Percentiles rank a stretch among this genome's conserved stretches.
Conservation (phyloP, 1,140 invertebrate species). For the Neodiprion pinetum region DNA sequence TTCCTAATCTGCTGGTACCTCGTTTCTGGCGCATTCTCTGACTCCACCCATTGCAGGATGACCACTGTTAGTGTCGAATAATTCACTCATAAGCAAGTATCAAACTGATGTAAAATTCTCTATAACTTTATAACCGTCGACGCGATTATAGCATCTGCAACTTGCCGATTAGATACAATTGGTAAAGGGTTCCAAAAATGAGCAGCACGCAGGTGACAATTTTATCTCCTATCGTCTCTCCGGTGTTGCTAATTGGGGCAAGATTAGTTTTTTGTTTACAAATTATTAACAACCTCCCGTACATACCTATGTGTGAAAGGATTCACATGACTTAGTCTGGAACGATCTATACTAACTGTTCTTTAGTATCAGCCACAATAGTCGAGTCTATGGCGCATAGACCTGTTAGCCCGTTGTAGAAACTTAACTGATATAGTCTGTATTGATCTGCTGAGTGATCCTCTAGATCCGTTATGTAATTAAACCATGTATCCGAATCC, state of each 20-base stretch:
- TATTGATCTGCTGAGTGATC: background rate
- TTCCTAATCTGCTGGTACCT: conserved; percentile 47
- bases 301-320: too few relatives aligned
- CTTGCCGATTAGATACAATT: conserved; percentile 44
- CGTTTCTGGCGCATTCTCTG: conserved; percentile 38
- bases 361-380: background rate
- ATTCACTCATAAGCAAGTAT: background rate
- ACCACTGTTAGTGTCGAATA: conserved; percentile 33
- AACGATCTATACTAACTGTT: background rate
- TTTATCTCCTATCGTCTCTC: conserved; percentile 29
- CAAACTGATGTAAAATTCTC: background rate
- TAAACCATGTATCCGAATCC: conserved; percentile 8
- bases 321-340: too few relatives aligned
- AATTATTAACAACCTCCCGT: too few relatives aligned
- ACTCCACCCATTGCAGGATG: conserved; percentile 40
- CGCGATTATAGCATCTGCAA: background rate
- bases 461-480: background rate
- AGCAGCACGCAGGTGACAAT: conserved; percentile 39
- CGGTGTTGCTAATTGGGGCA: too few relatives aligned
- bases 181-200: conserved; percentile 39
- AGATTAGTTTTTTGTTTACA: too few relatives aligned
- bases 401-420: background rate
- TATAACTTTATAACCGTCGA: conserved; percentile 12
- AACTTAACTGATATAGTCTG: background rate
- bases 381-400: background rate